Evolutionary conservation across 2,888 invertebrate genomes (phyloP).

Genomic region (Meandrusa payeni): DNA sequence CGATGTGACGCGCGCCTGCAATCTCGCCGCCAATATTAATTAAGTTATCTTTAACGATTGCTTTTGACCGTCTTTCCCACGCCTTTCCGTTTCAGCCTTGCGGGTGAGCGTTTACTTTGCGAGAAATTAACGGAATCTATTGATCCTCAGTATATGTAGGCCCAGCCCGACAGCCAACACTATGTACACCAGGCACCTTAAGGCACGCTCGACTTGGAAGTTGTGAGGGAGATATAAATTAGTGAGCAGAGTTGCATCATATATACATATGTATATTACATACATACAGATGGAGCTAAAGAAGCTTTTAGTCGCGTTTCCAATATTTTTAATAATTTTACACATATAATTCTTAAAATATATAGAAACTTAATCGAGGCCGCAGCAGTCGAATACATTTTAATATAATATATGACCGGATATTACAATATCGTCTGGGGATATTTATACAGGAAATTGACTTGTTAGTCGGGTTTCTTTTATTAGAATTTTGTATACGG

Average conservation of each 20-base stretch:
- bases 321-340: no score
- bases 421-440: conserved; percentile 28
- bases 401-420: conserved; percentile 20
- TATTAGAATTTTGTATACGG: background rate
- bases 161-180: no score
- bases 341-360: no score
- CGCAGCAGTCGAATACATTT: conserved; percentile 1
- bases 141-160: no score
- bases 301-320: no score
- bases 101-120: background rate
- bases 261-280: no score
- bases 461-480: conserved; percentile 30
- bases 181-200: no score
- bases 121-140: conserved; percentile 22
- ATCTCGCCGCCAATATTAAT: conserved; percentile 15
- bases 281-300: no score
- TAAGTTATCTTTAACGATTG: conserved; percentile 1
- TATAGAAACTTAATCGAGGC: background rate
- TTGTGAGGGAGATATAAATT: no score
- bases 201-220: no score
- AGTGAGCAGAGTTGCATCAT: no score
- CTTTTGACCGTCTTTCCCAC: conserved; percentile 10
- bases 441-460: conserved; percentile 33
- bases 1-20: conserved; percentile 1
- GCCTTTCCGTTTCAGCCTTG: conserved; percentile 7